Evolutionary conservation across 2,888 invertebrate species (phyloP).

Genomic region (Fissipunctia ypsillon): DNA sequence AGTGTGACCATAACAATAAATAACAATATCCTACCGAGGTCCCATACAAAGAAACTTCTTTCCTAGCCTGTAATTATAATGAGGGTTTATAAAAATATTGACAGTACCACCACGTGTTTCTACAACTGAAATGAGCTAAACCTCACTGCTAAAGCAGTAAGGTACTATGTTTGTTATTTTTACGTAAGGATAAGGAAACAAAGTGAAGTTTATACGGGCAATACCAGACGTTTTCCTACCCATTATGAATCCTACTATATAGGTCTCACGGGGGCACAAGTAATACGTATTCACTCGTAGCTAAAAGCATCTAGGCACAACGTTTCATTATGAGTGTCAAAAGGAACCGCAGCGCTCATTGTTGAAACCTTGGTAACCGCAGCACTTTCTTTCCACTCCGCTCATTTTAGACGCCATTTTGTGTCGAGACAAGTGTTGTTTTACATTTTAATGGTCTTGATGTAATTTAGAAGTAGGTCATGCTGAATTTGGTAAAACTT

Average conservation of each 20-base stretch:
- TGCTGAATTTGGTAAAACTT: not conserved
- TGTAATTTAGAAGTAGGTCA: slow-evolving; percentile 7
- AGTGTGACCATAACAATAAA: not conserved
- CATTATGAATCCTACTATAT: not conserved
- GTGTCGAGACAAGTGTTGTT: not conserved
- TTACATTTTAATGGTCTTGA: not conserved
- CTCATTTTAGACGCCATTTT: slow-evolving; percentile 5
- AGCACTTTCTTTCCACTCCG: slow-evolving; percentile 21
- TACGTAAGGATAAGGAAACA: not conserved
- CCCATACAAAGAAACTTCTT: not conserved
- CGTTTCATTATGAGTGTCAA: slow-evolving; percentile 19
- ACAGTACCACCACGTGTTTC: not conserved
- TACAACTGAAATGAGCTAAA: not conserved
- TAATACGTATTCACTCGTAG: not conserved
- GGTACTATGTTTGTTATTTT: not conserved
- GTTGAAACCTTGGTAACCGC: not conserved
- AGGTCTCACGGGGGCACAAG: not conserved
- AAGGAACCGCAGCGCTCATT: slow-evolving; percentile 23
- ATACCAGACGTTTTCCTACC: not conserved
- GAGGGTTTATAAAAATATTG: not conserved
- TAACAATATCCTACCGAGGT: not conserved
- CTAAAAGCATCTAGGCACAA: slow-evolving; percentile 19
- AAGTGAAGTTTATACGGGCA: not conserved
- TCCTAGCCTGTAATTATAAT: not conserved
- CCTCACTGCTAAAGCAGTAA: not conserved